These are phyloP conservation scores for Notothenia rossii DNA, from an alignment of 2,113 vertebrate species.

Conservation along the genomic window DNA sequence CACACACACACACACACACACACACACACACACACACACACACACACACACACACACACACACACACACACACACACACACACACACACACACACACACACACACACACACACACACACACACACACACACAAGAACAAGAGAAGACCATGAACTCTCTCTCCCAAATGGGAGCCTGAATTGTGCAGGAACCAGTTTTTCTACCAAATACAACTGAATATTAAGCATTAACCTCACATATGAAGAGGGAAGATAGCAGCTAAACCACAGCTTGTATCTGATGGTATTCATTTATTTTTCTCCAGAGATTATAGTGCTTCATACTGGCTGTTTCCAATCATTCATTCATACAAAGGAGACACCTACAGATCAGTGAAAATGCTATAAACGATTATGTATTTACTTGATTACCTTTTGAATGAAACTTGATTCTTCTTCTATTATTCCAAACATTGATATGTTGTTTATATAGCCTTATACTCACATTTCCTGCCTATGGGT, in stretches of 20 bases:
- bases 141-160: conserved; percentile 11
- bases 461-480: background rate
- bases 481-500: too few relatives aligned
- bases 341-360: background rate
- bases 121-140: background rate
- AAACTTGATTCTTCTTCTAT: background rate
- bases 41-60: conserved; percentile 26
- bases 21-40: conserved; percentile 1
- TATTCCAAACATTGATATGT: background rate
- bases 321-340: background rate
- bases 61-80: conserved; percentile 30
- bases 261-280: background rate
- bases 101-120: conserved; percentile 24
- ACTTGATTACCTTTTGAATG: background rate
- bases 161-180: background rate
- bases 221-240: background rate
- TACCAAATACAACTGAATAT: conserved; percentile 23
- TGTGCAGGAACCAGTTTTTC: background rate
- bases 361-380: background rate
- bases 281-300: background rate
- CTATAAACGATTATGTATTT: background rate
- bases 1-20: background rate
- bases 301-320: background rate
- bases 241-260: background rate
- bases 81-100: background rate